A percentile compares a stretch with the other conserved stretches of the same genome.
These are phyloP conservation scores for Chaenodraco wilsoni DNA, from an alignment of 2,797 vertebrate species.

Conservation along the genomic window DNA sequence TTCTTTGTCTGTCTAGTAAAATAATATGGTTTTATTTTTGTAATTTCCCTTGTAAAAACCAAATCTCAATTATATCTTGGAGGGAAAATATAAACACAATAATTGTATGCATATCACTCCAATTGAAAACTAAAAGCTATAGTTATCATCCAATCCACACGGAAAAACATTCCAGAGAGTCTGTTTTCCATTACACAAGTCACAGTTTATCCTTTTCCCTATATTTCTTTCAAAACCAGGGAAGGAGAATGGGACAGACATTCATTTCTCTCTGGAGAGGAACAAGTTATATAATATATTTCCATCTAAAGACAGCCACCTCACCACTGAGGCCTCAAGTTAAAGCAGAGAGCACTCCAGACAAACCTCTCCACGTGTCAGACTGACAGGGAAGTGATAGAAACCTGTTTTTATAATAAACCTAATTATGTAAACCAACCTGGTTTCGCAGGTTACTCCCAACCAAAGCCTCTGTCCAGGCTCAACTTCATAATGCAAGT, in stretches of 20 bases:
- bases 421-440: constrained; percentile 11
- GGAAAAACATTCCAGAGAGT: constrained; percentile 54
- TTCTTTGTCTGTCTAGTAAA: constrained; percentile 13
- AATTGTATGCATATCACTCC: constrained; percentile 4
- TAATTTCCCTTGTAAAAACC: constrained; percentile 21
- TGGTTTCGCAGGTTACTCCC: constrained; percentile 3
- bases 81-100: constrained; percentile 28
- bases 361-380: constrained; percentile 19
- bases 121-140: constrained; percentile 36
- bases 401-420: constrained; percentile 17
- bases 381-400: neutral
- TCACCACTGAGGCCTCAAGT: constrained; percentile 33
- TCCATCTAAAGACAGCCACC: constrained; percentile 46
- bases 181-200: constrained; percentile 66
- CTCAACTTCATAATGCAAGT: constrained; percentile 1
- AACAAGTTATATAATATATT: constrained; percentile 64
- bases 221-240: constrained; percentile 63
- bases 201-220: constrained; percentile 51
- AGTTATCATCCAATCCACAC: constrained; percentile 41
- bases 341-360: constrained; percentile 30
- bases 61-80: neutral
- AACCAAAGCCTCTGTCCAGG: constrained; percentile 1
- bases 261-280: constrained; percentile 57
- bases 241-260: constrained; percentile 46
- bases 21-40: constrained; percentile 4